Conservation (phyloP, 53 echinoderm and acorn worm species). For the Luidia sarsii region DNA sequence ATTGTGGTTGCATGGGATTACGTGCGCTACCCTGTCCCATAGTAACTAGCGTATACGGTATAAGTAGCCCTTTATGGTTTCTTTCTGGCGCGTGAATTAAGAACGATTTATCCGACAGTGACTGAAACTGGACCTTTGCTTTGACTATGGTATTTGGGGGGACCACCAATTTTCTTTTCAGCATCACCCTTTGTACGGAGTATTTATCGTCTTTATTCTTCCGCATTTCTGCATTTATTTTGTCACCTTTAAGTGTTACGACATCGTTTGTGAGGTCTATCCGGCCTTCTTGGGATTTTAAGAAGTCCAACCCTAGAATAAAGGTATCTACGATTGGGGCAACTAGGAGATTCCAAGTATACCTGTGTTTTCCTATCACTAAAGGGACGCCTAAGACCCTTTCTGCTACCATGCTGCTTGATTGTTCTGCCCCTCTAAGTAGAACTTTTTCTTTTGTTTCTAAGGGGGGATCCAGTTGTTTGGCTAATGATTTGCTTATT, state of each 20-base stretch:
- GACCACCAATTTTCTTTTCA: neutral
- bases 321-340: constrained; percentile 5
- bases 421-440: neutral
- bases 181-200: neutral
- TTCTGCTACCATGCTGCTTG: neutral
- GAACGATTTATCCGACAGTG: neutral
- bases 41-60: neutral
- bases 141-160: neutral
- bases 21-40: neutral
- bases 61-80: neutral
- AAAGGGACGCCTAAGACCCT: neutral
- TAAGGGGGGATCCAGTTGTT: neutral
- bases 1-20: neutral
- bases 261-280: neutral
- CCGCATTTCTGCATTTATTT: constrained; percentile 1
- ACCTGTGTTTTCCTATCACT: neutral
- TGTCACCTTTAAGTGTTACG: neutral
- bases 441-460: neutral
- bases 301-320: constrained; percentile 8
- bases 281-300: neutral
- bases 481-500: neutral
- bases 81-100: neutral
- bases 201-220: neutral
- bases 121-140: neutral
- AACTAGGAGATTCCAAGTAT: neutral